These are phyloP conservation scores for Cyphomyrus plagiostoma DNA, from an alignment of 2,113 vertebrate species.

Conservation along the genomic window DNA sequence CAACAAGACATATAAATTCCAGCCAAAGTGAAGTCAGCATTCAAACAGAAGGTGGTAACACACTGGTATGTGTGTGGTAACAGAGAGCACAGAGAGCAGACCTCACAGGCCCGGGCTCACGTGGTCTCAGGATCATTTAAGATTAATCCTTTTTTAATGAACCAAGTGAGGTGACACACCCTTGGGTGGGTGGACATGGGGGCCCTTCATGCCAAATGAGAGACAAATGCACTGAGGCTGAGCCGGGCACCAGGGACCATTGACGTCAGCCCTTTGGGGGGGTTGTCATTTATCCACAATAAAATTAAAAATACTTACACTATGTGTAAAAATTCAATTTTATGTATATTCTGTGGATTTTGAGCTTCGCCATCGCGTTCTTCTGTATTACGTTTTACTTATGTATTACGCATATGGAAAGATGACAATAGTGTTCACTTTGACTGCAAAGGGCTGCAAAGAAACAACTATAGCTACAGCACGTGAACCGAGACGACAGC, in stretches of 20 bases:
- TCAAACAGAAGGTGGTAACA: neutral
- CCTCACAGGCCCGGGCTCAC: neutral
- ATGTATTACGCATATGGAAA: neutral
- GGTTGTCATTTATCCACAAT: neutral
- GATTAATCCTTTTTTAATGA: conserved; percentile 4
- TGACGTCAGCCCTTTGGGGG: neutral
- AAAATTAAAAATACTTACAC: neutral
- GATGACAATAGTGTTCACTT: too few species aligned
- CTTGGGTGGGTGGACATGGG: neutral
- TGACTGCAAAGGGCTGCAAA: neutral
- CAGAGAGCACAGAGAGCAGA: neutral
- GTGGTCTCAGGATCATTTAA: neutral
- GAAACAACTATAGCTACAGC: neutral
- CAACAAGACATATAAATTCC: neutral
- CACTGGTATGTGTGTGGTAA: neutral
- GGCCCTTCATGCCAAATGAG: neutral
- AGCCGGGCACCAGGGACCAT: neutral
- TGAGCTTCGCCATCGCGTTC: too few species aligned
- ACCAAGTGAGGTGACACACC: neutral
- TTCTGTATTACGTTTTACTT: too few species aligned
- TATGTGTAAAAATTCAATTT: too few species aligned
- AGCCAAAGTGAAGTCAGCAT: neutral
- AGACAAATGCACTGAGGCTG: neutral
- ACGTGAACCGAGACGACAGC: neutral
- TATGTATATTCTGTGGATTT: too few species aligned